Conservation (phyloP, 2,888 invertebrate genomes). For the Chironomus tentans region DNA sequence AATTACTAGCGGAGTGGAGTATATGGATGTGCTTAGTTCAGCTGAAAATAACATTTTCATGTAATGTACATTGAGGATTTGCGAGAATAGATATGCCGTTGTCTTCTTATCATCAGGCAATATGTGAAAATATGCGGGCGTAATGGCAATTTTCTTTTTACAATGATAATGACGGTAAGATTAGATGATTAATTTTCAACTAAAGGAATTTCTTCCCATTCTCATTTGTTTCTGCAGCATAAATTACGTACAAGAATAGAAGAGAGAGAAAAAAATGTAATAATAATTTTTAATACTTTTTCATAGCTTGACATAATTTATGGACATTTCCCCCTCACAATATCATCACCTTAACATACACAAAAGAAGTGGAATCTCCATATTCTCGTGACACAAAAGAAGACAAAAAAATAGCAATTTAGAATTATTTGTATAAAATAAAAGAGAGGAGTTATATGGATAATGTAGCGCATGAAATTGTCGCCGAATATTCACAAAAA, state of each 20-base stretch:
- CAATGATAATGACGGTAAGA: neutral
- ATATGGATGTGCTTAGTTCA: neutral
- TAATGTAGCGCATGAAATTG: constrained; percentile 13
- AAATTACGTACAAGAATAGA: neutral
- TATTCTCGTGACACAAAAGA: neutral
- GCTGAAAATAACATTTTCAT: neutral
- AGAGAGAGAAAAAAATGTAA: neutral
- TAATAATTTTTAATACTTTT: constrained; percentile 4
- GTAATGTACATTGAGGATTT: neutral
- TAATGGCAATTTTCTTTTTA: no score
- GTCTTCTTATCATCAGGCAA: no score
- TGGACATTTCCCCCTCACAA: neutral
- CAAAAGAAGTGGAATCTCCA: neutral
- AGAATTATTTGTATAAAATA: constrained; percentile 3
- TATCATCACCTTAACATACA: neutral
- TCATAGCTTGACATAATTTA: neutral
- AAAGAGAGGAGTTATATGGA: neutral
- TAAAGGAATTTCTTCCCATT: neutral
- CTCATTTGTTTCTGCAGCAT: constrained; percentile 2
- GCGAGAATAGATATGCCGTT: no score
- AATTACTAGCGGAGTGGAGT: neutral
- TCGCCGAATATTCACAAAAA: neutral
- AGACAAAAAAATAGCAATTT: constrained; percentile 7
- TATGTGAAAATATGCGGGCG: no score
- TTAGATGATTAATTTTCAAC: neutral